These are phyloP conservation scores for Trematocara stigmaticum DNA, from an alignment of 2,113 vertebrate species.

Conservation along the genomic window DNA sequence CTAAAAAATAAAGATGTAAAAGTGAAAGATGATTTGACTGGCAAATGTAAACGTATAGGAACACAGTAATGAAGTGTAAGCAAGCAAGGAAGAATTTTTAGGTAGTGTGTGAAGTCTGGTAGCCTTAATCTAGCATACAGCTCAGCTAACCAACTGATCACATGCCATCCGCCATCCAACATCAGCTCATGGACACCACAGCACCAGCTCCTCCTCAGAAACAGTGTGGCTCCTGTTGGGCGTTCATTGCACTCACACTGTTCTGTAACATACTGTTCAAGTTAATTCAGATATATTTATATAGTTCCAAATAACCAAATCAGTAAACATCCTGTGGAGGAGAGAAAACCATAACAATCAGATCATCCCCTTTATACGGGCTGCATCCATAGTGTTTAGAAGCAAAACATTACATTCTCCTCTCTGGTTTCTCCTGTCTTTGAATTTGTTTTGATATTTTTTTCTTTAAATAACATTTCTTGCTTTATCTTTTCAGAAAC, in stretches of 20 bases:
- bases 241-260: neutral
- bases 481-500: neutral
- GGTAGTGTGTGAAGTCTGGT: neutral
- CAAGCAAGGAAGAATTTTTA: neutral
- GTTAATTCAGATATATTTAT: neutral
- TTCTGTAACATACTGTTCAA: neutral
- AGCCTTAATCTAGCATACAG: neutral
- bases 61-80: neutral
- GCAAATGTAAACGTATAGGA: neutral
- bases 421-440: neutral
- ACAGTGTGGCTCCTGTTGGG: neutral
- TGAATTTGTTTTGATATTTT: neutral
- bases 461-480: neutral
- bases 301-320: neutral
- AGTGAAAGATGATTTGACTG: neutral
- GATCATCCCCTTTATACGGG: neutral
- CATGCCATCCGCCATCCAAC: neutral
- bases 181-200: neutral
- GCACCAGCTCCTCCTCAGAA: neutral
- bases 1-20: neutral
- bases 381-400: neutral
- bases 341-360: neutral
- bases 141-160: neutral
- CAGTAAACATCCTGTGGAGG: neutral
- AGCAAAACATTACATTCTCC: neutral